Base-by-base conservation (phyloP, 2,888 invertebrate species). In the Marasmarcha lunaedactyla region DNA sequence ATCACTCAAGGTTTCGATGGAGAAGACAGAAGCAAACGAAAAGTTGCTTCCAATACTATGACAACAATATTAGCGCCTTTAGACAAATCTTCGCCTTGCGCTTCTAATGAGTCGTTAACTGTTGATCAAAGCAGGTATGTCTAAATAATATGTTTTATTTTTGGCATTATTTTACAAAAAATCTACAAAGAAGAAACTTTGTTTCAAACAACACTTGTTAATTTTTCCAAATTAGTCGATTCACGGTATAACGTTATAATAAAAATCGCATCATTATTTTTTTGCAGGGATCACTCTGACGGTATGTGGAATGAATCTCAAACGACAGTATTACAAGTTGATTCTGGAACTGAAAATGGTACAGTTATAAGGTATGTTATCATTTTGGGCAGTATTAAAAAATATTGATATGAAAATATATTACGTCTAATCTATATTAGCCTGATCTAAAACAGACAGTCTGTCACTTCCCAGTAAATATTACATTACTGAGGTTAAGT, bases 301-400 rank as follows among this genome's bases (percentile, higher is more conserved):
- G 91, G 92, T 37, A 89, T 92, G 57, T 94, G 94, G 93, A 94
- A 94, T 71, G 94, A 94, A 76, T 94, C 94, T 9, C 94, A 94
- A 76, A 90, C 91, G 6, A 94, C 93, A 1, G 92, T 94, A 11
- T 81, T 93, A 26, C 92, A 90, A 71, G 87, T 88, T 1, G 92
- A 92, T 59, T 88, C 89, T 11, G 87, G 87, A 33, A 88, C 88
- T 11, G 88, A 88, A 54, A 88, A 88, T 63, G 88, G 88, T 33
- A 87, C 87, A 1, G 85, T 86, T 1, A 69, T 87, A 50, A 84
- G 84, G 84, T 81, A 55, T 30, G 30, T n/a, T n/a, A 15, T 14
- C 25, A 42, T 25, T 14, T 12, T 20, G 38, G 10, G n/a, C n/a
- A n/a, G n/a, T n/a, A n/a, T n/a, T n/a, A n/a, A n/a, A n/a, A n/a